phyloP scores from a whole-genome alignment of 2,888 invertebrate species.

The Eucera pruinosa region DNA sequence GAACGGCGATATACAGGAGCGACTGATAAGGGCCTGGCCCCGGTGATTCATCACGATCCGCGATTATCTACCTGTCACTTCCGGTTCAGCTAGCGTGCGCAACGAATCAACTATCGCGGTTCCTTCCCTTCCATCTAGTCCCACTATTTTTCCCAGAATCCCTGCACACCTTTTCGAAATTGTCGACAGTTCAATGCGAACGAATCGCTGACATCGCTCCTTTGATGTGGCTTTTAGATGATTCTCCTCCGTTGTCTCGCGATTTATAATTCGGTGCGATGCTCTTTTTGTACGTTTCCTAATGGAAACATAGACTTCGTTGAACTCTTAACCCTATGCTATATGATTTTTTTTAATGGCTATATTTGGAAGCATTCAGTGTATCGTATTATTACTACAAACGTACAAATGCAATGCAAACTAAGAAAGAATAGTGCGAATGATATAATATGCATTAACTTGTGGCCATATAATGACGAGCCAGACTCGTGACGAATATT shows the following conservation, averaged over 20 bases:
- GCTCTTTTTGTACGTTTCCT: too few species aligned
- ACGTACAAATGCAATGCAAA: too few species aligned
- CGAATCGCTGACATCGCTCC: too few species aligned
- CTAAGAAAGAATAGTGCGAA: too few species aligned
- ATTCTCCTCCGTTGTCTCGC: not conserved
- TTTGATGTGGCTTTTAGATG: constrained; percentile 18
- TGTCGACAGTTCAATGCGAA: constrained; percentile 28
- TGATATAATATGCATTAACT: too few species aligned
- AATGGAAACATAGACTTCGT: not conserved
- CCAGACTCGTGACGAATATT: too few species aligned
- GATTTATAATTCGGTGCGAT: constrained; percentile 32
- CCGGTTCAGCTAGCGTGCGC: constrained; percentile 49
- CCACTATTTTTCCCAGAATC: constrained; percentile 43
- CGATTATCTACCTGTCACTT: constrained; percentile 69
- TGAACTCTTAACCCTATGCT: too few species aligned
- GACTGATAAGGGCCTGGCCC: constrained; percentile 56
- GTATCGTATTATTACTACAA: too few species aligned
- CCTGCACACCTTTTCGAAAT: constrained; percentile 7
- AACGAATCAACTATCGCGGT: constrained; percentile 61
- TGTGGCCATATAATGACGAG: too few species aligned
- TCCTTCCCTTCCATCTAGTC: constrained; percentile 19
- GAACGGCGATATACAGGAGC: constrained; percentile 49
- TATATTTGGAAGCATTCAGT: too few species aligned
- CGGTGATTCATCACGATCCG: constrained; percentile 63
- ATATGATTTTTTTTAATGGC: too few species aligned